These are phyloP conservation scores for Neodiprion pinetum DNA, from an alignment of 1,140 invertebrate genomes.

Conservation along the genomic window DNA sequence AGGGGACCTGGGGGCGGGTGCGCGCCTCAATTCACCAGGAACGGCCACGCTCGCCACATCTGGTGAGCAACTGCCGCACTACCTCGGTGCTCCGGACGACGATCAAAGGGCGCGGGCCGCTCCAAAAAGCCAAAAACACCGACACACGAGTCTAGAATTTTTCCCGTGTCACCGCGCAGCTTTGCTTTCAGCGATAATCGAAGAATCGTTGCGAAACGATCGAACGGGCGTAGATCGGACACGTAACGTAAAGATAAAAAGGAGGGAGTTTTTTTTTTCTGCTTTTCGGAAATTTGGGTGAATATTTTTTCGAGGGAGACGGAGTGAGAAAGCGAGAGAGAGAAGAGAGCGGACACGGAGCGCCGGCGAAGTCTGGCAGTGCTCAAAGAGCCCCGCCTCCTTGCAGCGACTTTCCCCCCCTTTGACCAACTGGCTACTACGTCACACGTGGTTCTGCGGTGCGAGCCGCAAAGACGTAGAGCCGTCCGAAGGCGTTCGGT, in stretches of 20 bases:
- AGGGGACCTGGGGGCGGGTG: constrained; percentile 55
- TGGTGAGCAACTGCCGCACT: constrained; percentile 52
- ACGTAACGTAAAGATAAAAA: too few species aligned
- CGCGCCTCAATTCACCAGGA: constrained; percentile 58
- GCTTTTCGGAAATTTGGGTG: too few species aligned
- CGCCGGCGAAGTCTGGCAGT: not conserved
- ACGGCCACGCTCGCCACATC: constrained; percentile 54
- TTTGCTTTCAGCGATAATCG: too few species aligned
- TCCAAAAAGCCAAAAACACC: not conserved
- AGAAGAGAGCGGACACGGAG: not conserved
- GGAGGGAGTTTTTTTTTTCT: too few species aligned
- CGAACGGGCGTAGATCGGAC: too few species aligned
- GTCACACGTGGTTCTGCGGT: constrained; percentile 51
- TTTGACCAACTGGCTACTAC: constrained; percentile 48
- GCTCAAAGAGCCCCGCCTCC: constrained; percentile 23
- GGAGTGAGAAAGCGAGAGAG: not conserved
- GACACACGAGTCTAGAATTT: too few species aligned
- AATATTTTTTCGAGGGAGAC: too few species aligned
- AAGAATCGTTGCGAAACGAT: too few species aligned
- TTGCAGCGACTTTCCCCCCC: constrained; percentile 37
- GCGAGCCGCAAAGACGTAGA: constrained; percentile 44
- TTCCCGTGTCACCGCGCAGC: too few species aligned
- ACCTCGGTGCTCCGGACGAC: constrained; percentile 14
- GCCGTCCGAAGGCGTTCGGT: constrained; percentile 28
- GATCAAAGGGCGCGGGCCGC: not conserved